Evolutionary conservation across 2,113 vertebrate genomes (phyloP), one percentile per base, ranked within the genome.

Genomic region (Hydrolagus affinis): DNA sequence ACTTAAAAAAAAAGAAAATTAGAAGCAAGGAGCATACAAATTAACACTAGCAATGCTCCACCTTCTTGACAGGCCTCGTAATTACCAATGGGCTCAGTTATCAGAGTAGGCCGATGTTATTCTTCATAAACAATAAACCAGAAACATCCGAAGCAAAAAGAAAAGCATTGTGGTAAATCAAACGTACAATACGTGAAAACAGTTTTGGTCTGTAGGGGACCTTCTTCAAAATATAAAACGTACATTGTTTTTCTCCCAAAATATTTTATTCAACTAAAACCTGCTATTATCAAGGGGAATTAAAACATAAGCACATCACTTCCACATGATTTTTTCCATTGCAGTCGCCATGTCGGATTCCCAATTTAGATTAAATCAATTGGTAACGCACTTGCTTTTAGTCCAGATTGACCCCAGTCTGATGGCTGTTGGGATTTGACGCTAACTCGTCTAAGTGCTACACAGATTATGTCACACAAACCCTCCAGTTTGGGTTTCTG

Each of bases 201-300:
- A 62, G 78, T 30, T 66, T 83, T 83, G 78, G 78, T 32, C 78
- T 83, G 25, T 68, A 19, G 78, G 25, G 66, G 78, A 83, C 78
- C 78, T 83, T 66, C 28, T 83, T 83, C 64, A 83, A 80, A 83
- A 83, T 78, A 78, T 66, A 83, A 83, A 83, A 62, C 66, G 25
- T 68, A 83, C 7, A 83, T 30, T 83, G n/a, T 30, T 3, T 62
- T 30, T 44, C 44, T 44, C 44, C 44, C 44, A 44, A 44, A 44
- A 44, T 44, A 44, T 44, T 44, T 44, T 44, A 44, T 6, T 44
- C 44, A 44, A 6, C 44, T 44, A 44, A 44, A 44, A 44, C 1
- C 44, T 44, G 2, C 44, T 44, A 44, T 44, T 44, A 44, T 44
- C 44, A 6, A 44, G 44, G 44, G 44, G 44, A 44, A 44, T 44